Conservation (phyloP, 2,888 invertebrate species). For the Phengaris arion region DNA sequence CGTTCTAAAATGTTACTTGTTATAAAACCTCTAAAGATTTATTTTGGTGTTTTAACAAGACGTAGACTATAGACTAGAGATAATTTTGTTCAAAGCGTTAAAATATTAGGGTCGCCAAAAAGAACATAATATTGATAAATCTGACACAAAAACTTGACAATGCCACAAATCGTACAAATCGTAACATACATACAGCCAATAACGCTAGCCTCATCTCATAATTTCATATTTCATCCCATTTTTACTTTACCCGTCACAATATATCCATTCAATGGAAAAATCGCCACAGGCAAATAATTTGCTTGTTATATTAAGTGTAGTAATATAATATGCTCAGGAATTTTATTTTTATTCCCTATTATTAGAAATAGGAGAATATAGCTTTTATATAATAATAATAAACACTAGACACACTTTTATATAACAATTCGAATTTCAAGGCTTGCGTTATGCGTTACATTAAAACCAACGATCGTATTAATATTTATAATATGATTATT, state of each 20-base stretch:
- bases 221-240: slow-evolving; percentile 18
- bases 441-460: no score
- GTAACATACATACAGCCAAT: slow-evolving; percentile 6
- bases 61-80: no score
- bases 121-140: neutral
- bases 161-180: neutral
- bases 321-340: slow-evolving; percentile 25
- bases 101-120: no score
- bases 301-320: slow-evolving; percentile 18
- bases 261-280: slow-evolving; percentile 3
- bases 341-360: slow-evolving; percentile 3
- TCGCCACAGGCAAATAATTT: slow-evolving; percentile 23
- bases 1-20: no score
- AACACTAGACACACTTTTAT: neutral
- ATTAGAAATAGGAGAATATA: neutral
- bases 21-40: no score
- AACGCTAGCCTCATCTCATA: neutral
- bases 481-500: no score
- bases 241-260: neutral
- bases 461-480: no score
- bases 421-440: neutral
- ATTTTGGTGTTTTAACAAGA: no score
- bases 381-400: neutral
- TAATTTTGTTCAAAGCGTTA: no score
- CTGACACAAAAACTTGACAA: neutral